Percentiles rank a stretch among this genome's conserved stretches.
phyloP scores from a whole-genome alignment of 2,888 invertebrate species.

The Sphaerophoria rueppellii region DNA sequence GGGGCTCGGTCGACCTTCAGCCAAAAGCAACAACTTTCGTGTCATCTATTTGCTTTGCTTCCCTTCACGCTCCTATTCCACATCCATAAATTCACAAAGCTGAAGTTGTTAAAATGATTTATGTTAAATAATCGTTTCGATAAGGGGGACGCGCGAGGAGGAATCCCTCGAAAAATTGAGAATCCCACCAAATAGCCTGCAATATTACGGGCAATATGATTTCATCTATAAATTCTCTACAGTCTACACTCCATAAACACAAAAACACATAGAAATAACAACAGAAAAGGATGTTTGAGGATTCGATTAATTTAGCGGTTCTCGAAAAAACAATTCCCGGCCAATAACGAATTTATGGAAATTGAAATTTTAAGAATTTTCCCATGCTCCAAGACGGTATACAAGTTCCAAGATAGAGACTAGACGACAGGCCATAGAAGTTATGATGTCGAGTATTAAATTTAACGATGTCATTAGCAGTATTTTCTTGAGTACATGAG shows the following conservation, averaged over 20 bases:
- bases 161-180: neutral
- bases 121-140: slow-evolving; percentile 26
- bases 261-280: neutral
- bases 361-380: slow-evolving; percentile 35
- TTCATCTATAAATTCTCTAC: neutral
- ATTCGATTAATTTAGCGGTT: slow-evolving; percentile 29
- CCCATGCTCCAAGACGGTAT: neutral
- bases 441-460: slow-evolving; percentile 36
- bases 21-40: slow-evolving; percentile 17
- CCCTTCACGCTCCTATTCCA: neutral
- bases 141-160: no score
- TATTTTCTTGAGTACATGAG: slow-evolving; percentile 8
- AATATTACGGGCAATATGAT: slow-evolving; percentile 2
- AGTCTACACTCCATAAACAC: neutral
- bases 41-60: neutral
- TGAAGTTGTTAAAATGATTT: slow-evolving; percentile 36
- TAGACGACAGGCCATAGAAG: neutral
- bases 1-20: neutral
- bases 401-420: neutral
- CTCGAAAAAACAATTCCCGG: slow-evolving; percentile 29
- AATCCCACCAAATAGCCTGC: neutral
- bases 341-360: slow-evolving; percentile 48
- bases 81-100: slow-evolving; percentile 1
- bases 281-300: slow-evolving; percentile 19
- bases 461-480: slow-evolving; percentile 48